Base-by-base conservation (phyloP, 1,140 invertebrate genomes). In the Drosophila seguyi region DNA sequence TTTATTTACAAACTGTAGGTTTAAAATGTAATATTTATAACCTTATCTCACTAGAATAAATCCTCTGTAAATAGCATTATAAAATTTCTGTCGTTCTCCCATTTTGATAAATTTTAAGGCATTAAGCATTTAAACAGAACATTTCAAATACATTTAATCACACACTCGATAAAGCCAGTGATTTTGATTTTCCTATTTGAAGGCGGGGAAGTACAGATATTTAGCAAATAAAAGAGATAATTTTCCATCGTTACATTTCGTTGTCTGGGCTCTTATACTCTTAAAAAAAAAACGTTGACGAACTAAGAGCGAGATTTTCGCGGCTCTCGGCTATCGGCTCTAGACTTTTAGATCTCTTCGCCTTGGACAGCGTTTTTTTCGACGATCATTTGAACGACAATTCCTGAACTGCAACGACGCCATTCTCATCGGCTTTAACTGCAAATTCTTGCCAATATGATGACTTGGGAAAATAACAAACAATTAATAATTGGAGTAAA, bases 391-490 rank as follows among this genome's bases (percentile, higher is more conserved):
- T 22, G 36, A 2, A 16, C 11, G 13, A 7, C 16, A 14, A 31
- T 42, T 25, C 20, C 29, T 20, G 56, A 42, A 29, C 29, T 39
- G 27, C 11, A 60, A 63, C 6, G 14, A 5, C 4, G 1, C 6
- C 5, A 41, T 18, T 29, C 14, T 14, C 18, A 31, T 41, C 25
- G 52, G 25, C 13, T 16, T 3, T 6, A 56, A 14, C 31, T 18
- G 25, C 39, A 25, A 41, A 42, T 6, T 7, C 11, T 20, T 13
- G 6, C 14, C 38, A 42, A 63, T 7, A 63, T 63, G 61, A 61
- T 60, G 61, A 42, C 55, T 13, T 63, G 16, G 34, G 38, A 29
- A 27, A 63, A 60, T 22, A 63, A 22, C 14, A 63, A 63, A 22
- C 11, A 11, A 31, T 42, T 63, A 22, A 11, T 63, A 34, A 25